A percentile compares a stretch with the other conserved stretches of the same genome.
Evolutionary conservation across 2,888 invertebrate genomes (phyloP).

Genomic region (Leptinotarsa tumamoca): DNA sequence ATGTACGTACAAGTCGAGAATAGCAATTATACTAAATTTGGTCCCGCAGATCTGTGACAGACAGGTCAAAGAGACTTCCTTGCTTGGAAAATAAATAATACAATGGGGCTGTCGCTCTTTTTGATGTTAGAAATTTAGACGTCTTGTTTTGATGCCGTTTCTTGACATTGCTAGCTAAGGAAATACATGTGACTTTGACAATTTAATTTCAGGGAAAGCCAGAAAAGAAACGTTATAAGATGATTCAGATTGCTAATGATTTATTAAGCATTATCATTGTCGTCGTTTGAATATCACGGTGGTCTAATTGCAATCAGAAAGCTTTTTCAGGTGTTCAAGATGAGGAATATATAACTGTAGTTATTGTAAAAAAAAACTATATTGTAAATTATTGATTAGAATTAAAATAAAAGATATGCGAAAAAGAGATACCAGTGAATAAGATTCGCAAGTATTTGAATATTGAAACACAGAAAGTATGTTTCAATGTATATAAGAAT

Average conservation of each 20-base stretch:
- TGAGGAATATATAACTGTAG: no score
- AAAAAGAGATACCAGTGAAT: no score
- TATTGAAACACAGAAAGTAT: no score
- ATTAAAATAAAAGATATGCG: no score
- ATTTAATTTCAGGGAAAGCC: conserved; percentile 14
- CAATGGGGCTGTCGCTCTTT: conserved; percentile 15
- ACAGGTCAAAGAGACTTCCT: conserved; percentile 13
- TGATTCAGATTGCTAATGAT: not conserved
- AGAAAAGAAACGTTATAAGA: not conserved
- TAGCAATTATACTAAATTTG: conserved; percentile 22
- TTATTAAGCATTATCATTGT: no score
- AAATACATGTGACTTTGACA: conserved; percentile 3
- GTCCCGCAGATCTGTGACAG: conserved; percentile 20
- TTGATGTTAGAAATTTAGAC: conserved; percentile 14
- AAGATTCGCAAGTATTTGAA: no score
- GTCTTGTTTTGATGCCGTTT: conserved; percentile 15
- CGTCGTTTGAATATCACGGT: no score
- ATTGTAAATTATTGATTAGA: no score
- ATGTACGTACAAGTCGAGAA: conserved; percentile 1
- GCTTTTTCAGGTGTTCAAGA: no score
- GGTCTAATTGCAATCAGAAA: no score
- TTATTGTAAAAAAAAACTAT: no score
- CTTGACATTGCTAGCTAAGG: not conserved
- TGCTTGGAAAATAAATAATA: conserved; percentile 8
- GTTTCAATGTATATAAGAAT: no score